A percentile compares a stretch with the other conserved stretches of the same genome.
Evolutionary conservation across 2,797 vertebrate genomes (phyloP).

Genomic region (Coilia nasus): DNA sequence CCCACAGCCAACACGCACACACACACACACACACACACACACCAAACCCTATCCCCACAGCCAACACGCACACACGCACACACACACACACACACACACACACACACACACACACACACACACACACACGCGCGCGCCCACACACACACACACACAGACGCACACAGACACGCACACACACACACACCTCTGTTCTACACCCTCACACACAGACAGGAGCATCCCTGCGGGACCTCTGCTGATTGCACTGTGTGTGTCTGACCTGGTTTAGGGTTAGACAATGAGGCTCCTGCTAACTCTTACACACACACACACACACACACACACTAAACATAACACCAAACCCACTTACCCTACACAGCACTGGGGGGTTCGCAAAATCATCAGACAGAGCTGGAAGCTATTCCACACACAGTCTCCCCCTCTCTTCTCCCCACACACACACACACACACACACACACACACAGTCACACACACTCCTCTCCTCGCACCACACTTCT

Average conservation of each 20-base stretch:
- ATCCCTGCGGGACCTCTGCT: background rate
- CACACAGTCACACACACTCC: background rate
- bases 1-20: no score
- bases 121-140: background rate
- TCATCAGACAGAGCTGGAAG: background rate
- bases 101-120: background rate
- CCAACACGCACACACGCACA: no score
- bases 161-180: background rate
- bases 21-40: no score
- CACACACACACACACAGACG: conserved; percentile 6
- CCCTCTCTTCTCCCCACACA: background rate
- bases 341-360: no score
- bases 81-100: background rate
- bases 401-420: no score
- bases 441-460: no score
- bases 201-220: background rate
- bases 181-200: background rate
- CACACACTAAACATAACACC: no score
- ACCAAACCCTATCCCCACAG: no score
- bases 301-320: no score
- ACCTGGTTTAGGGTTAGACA: background rate
- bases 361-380: background rate
- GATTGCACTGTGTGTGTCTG: background rate
- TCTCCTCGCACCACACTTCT: background rate
- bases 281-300: background rate